These are phyloP conservation scores for Saguinus imperator DNA, from an alignment of 2,113 vertebrate genomes.

Conservation along the genomic window DNA sequence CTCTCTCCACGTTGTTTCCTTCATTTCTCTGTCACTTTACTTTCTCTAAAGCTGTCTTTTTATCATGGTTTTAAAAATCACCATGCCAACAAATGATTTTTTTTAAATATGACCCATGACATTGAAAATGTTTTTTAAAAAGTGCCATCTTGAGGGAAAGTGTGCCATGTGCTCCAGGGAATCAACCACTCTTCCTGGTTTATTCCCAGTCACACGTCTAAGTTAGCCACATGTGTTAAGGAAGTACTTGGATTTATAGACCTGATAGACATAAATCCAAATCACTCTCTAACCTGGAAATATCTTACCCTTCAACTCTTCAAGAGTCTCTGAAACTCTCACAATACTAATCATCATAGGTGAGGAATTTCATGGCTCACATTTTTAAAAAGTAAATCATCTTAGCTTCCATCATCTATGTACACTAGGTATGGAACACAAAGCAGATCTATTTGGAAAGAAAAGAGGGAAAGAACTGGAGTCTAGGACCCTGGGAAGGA, in stretches of 20 bases:
- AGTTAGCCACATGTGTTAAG: neutral
- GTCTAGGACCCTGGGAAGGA: neutral
- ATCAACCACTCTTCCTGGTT: neutral
- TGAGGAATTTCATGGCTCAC: neutral
- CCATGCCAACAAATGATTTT: neutral
- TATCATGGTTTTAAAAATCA: neutral
- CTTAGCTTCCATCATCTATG: neutral
- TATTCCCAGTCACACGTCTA: neutral
- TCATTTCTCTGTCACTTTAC: neutral
- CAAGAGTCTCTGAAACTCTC: neutral
- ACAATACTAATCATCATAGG: neutral
- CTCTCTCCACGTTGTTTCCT: neutral
- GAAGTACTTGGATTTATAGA: neutral
- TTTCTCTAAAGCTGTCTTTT: neutral
- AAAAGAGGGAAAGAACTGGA: neutral
- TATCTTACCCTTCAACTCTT: neutral
- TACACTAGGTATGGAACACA: neutral
- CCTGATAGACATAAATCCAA: neutral
- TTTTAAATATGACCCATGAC: neutral
- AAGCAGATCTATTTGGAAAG: neutral
- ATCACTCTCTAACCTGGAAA: neutral
- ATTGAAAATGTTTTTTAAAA: constrained; percentile 6
- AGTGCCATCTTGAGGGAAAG: neutral
- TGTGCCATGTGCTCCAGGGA: neutral
- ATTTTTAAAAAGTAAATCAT: neutral